Conservation (phyloP, 2,888 invertebrate genomes). For the Cataglyphis livida region DNA sequence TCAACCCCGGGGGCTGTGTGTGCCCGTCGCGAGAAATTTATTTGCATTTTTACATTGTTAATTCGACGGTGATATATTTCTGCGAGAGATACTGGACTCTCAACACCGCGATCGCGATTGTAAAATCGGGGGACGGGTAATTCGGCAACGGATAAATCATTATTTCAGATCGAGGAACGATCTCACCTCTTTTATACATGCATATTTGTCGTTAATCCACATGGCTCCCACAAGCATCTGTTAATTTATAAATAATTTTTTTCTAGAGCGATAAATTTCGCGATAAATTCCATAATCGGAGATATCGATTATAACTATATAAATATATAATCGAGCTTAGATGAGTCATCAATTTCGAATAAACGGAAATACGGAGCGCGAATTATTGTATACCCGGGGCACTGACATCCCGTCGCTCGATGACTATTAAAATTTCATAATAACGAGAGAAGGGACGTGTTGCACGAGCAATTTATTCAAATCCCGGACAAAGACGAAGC, state of each 20-base stretch:
- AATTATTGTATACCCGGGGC: not conserved
- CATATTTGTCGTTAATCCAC: not conserved
- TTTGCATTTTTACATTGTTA: slow-evolving; percentile 61
- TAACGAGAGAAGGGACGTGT: slow-evolving; percentile 19
- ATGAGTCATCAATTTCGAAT: slow-evolving; percentile 28
- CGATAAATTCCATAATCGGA: not conserved
- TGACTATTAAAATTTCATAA: slow-evolving; percentile 53
- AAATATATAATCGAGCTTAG: not conserved
- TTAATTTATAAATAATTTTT: slow-evolving; percentile 10
- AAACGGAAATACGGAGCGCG: not conserved
- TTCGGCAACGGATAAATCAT: slow-evolving; percentile 1
- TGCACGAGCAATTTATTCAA: slow-evolving; percentile 43
- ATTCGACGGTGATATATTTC: slow-evolving; percentile 44
- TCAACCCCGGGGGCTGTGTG: slow-evolving; percentile 36
- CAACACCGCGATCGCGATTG: not conserved
- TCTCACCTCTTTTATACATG: not conserved
- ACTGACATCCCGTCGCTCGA: not conserved
- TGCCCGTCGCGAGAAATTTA: slow-evolving; percentile 54
- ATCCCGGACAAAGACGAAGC: slow-evolving; percentile 47
- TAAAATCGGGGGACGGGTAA: slow-evolving; percentile 12
- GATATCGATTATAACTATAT: not conserved
- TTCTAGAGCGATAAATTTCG: not conserved
- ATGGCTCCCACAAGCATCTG: not conserved
- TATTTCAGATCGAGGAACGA: slow-evolving; percentile 11
- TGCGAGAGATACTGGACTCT: slow-evolving; percentile 19